Conservation (phyloP, 2,888 invertebrate genomes). For the Euplexia lucipara region DNA sequence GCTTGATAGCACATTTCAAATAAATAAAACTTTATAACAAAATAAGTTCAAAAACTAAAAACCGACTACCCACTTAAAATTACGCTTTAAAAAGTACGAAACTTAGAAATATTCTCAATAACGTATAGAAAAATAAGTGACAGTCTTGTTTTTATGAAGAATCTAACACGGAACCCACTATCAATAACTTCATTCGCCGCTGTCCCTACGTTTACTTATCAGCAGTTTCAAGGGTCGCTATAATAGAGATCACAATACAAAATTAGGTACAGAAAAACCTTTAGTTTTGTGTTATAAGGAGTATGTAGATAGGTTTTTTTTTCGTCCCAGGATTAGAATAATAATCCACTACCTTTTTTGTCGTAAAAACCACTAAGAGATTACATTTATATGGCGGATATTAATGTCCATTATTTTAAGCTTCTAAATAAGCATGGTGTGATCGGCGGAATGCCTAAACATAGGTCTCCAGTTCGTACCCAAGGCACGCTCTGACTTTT, state of each 20-base stretch:
- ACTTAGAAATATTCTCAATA: too few species aligned
- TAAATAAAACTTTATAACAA: too few species aligned
- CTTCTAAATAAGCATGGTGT: too few species aligned
- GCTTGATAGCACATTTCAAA: too few species aligned
- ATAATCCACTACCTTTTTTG: neutral
- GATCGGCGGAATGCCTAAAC: too few species aligned
- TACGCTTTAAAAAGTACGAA: too few species aligned
- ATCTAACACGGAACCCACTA: slow-evolving; percentile 44
- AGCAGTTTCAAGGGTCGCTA: slow-evolving; percentile 64
- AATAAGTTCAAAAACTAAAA: too few species aligned
- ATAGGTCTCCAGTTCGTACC: too few species aligned
- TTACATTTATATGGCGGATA: neutral
- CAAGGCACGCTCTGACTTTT: too few species aligned
- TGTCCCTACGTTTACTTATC: slow-evolving; percentile 64
- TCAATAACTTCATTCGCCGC: neutral
- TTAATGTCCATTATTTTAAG: neutral
- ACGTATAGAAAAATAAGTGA: too few species aligned
- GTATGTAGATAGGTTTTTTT: slow-evolving; percentile 8
- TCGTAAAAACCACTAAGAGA: neutral
- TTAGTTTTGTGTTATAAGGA: slow-evolving; percentile 23
- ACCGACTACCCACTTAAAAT: too few species aligned
- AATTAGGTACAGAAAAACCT: slow-evolving; percentile 57
- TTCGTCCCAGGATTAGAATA: slow-evolving; percentile 21
- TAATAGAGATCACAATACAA: slow-evolving; percentile 62
- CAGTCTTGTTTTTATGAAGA: too few species aligned